Evolutionary conservation across 2,888 invertebrate species (phyloP), one percentile per base, ranked within the genome.

Genomic region (Ophraella communa): DNA sequence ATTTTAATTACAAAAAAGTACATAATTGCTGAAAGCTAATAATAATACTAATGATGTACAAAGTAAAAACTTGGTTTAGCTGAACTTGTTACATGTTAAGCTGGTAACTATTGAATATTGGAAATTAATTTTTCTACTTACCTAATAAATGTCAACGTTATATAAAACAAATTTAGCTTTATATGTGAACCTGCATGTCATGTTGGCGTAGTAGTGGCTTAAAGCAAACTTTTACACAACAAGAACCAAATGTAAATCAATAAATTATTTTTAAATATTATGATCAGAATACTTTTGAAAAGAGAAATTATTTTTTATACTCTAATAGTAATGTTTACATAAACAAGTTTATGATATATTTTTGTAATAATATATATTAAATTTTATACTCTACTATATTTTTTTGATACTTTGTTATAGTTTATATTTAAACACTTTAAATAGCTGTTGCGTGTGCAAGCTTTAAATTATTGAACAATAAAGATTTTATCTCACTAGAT

Each of bases 371-470:
- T 47, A 23, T 47, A n/a, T n/a, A n/a, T n/a, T n/a, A 47, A 23
- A 23, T 47, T 47, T 47, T 23, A 47, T 47, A 47, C 47, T 21
- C 5, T 18, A 42, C 5, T 45, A 45, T 47, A 47, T 47, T 47
- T 47, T 47, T 47, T 47, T 47, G 21, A 47, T 47, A 47, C 47
- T 47, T n/a, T 47, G 20, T 23, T 47, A 47, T 47, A 14, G 21
- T 47, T 47, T 47, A 2, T 47, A 47, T 21, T 47, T 47, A 21
- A 4, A 39, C 14, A 39, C 14, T 17, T 20, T 21, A 20, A 47
- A 45, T n/a, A 47, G 47, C 21, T 47, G 47, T 47, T 23, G 47
- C 47, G 23, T 47, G 3, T n/a, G 23, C 7, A 23, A 21, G 47
- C 21, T 47, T 47, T 20, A 47, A 47, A 11, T 23, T 47, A 23